Evolutionary conservation across 2,888 invertebrate species (phyloP).

Genomic region (Endotricha flammealis): DNA sequence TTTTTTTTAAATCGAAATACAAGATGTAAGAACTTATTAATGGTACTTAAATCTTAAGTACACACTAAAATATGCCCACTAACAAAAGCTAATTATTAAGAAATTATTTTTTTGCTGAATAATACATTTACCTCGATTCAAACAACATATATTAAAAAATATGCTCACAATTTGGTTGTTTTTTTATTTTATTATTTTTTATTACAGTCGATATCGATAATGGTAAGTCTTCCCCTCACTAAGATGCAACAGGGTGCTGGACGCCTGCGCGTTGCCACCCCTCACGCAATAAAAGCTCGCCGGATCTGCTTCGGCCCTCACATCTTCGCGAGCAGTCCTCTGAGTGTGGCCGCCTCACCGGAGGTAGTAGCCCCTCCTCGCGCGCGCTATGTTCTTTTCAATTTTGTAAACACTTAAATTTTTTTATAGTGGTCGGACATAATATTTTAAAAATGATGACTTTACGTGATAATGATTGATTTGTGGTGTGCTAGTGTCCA

Average conservation of each 20-base stretch:
- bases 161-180: no score
- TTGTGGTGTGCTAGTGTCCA: constrained; percentile 31
- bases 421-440: constrained; percentile 41
- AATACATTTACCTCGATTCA: no score
- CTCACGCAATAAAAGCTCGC: constrained; percentile 50
- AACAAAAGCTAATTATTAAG: no score
- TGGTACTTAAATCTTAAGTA: no score
- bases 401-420: constrained; percentile 28
- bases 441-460: constrained; percentile 36
- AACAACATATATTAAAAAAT: no score
- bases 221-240: constrained; percentile 28
- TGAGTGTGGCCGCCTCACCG: constrained; percentile 37
- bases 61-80: no score
- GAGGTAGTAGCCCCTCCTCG: constrained; percentile 31
- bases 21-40: no score
- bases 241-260: constrained; percentile 75
- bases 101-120: no score
- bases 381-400: constrained; percentile 41
- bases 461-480: constrained; percentile 38
- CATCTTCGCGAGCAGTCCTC: constrained; percentile 49
- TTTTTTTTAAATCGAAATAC: no score
- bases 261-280: constrained; percentile 73
- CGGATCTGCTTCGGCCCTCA: constrained; percentile 47
- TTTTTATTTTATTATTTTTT: no score
- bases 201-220: constrained; percentile 33